These are phyloP conservation scores for Lagopus leucura DNA, from an alignment of 2,113 vertebrate genomes.

Conservation along the genomic window DNA sequence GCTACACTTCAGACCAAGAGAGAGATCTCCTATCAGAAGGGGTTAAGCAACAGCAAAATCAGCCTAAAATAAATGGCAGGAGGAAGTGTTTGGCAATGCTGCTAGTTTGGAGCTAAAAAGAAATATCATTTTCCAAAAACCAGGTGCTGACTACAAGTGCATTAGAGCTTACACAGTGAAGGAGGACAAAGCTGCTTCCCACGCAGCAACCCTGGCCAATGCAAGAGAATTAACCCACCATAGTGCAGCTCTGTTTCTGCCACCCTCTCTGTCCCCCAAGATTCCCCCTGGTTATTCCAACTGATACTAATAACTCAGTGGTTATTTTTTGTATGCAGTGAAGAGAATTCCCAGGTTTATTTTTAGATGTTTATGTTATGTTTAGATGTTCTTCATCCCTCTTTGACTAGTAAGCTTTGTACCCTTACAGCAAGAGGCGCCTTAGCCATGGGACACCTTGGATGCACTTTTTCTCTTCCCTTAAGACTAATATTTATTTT, in stretches of 20 bases:
- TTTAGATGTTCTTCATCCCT: neutral
- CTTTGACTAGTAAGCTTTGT: neutral
- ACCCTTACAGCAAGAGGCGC: neutral
- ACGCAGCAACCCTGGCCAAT: rapidly evolving
- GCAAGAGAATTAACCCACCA: neutral
- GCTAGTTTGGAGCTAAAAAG: neutral
- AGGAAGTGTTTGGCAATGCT: neutral
- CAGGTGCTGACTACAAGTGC: neutral
- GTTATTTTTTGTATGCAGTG: neutral
- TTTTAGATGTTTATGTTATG: neutral
- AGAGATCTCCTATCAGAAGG: neutral
- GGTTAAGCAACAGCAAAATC: neutral
- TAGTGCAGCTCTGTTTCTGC: neutral
- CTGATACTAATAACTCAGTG: neutral
- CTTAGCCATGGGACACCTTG: neutral
- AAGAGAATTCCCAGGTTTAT: neutral
- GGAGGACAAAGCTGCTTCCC: neutral
- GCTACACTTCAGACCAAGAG: neutral
- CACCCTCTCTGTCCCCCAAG: neutral
- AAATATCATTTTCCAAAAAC: neutral
- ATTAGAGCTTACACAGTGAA: neutral
- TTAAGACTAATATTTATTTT: neutral
- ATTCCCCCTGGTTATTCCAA: neutral
- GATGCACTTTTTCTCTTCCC: neutral
- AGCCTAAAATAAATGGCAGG: neutral